A percentile compares a stretch with the other conserved stretches of the same genome.
Evolutionary conservation across 2,797 vertebrate genomes (phyloP).

Genomic region (Pygocentrus nattereri): DNA sequence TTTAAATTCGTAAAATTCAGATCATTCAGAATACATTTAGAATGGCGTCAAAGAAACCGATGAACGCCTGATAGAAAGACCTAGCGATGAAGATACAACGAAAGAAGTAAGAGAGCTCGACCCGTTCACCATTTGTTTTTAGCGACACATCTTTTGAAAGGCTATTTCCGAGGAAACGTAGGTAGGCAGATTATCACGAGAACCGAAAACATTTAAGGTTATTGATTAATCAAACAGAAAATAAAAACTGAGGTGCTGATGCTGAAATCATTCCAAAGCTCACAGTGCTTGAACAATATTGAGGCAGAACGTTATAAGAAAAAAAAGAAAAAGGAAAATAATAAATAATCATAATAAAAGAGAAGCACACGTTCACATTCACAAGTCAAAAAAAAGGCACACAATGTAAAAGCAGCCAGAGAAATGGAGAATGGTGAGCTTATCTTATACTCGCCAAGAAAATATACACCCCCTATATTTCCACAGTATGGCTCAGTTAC

Average conservation of each 20-base stretch:
- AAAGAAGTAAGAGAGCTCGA: constrained; percentile 31
- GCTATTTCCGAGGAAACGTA: constrained; percentile 9
- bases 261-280: constrained; percentile 48
- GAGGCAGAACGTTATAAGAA: constrained; percentile 49
- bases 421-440: constrained; percentile 38
- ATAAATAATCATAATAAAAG: not conserved
- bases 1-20: constrained; percentile 56
- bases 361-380: constrained; percentile 30
- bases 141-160: not conserved
- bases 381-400: constrained; percentile 52
- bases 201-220: not conserved
- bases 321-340: not conserved
- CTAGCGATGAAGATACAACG: constrained; percentile 17
- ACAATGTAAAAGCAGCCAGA: constrained; percentile 53
- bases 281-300: constrained; percentile 62
- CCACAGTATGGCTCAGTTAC: constrained; percentile 21
- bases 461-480: constrained; percentile 41
- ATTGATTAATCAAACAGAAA: not conserved
- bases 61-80: not conserved
- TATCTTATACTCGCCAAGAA: not conserved
- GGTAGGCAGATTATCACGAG: constrained; percentile 10
- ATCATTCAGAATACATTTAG: constrained; percentile 53
- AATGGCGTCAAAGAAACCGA: constrained; percentile 39
- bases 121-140: constrained; percentile 20
- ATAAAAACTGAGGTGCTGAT: constrained; percentile 38